Evolutionary conservation across 1,140 invertebrate genomes (phyloP).

Genomic region (Zaprionus lachaisei): DNA sequence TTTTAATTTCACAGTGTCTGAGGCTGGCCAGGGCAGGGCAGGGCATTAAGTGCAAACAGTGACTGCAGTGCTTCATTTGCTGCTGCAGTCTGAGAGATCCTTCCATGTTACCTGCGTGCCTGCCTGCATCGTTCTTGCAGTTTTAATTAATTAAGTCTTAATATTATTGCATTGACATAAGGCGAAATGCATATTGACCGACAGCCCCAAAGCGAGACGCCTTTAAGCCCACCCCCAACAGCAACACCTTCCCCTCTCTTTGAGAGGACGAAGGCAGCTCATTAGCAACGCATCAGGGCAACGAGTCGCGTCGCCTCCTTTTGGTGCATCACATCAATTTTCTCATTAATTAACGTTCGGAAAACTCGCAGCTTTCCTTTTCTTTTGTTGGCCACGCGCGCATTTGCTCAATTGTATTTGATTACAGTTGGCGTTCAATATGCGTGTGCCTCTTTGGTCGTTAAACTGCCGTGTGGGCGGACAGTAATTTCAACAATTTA

Average conservation of each 20-base stretch:
- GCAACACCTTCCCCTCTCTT: conserved; percentile 1
- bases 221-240: conserved; percentile 6
- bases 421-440: conserved; percentile 55
- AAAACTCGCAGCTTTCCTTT: conserved; percentile 53
- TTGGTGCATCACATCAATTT: conserved; percentile 68
- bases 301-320: conserved; percentile 1
- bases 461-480: conserved; percentile 44
- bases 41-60: conserved; percentile 67
- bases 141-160: conserved; percentile 83
- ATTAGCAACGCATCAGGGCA: conserved; percentile 61
- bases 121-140: conserved; percentile 38
- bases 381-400: conserved; percentile 39
- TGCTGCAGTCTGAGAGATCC: conserved; percentile 8
- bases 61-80: conserved; percentile 17
- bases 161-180: conserved; percentile 80
- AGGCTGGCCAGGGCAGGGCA: conserved; percentile 4
- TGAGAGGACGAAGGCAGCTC: conserved; percentile 36
- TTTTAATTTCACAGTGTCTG: conserved; percentile 63
- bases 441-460: conserved; percentile 53
- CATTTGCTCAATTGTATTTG: conserved; percentile 63
- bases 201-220: conserved; percentile 24
- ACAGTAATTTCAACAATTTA: conserved; percentile 43
- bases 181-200: conserved; percentile 71
- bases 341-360: conserved; percentile 75
- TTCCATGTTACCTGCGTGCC: conserved; percentile 2